A percentile compares a stretch with the other conserved stretches of the same genome.
Conservation (phyloP, 2,797 vertebrate species). For the Anomalospiza imberbis region DNA sequence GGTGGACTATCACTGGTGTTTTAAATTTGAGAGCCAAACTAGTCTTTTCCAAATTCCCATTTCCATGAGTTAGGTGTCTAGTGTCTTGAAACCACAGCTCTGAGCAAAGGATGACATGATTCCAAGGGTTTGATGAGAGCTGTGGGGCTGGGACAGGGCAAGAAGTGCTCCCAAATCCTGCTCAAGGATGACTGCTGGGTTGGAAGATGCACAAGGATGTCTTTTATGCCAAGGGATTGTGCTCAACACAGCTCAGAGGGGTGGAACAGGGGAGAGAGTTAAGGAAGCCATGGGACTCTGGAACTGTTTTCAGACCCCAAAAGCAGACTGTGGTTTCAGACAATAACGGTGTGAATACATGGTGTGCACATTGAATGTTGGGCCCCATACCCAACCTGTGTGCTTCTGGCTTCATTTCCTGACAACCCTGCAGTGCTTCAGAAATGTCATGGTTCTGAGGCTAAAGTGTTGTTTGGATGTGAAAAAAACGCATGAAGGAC, state of each 20-base stretch:
- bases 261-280: background rate
- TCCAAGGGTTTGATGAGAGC: background rate
- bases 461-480: background rate
- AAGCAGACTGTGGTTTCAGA: background rate
- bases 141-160: background rate
- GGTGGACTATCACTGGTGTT: background rate
- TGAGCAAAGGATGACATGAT: background rate
- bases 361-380: background rate
- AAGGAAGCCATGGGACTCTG: background rate
- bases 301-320: background rate
- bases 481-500: background rate
- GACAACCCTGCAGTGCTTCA: background rate
- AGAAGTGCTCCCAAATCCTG: background rate
- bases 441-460: background rate
- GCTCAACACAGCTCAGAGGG: background rate
- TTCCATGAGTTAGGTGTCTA: background rate
- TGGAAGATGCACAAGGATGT: background rate
- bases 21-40: background rate
- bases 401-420: background rate
- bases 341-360: background rate
- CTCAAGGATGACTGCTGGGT: accelerated
- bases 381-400: background rate
- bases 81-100: background rate
- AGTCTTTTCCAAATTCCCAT: background rate
- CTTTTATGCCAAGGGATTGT: background rate